Conservation (phyloP, 35 echinoderm and acorn worm species). For the Ptychodera flava region DNA sequence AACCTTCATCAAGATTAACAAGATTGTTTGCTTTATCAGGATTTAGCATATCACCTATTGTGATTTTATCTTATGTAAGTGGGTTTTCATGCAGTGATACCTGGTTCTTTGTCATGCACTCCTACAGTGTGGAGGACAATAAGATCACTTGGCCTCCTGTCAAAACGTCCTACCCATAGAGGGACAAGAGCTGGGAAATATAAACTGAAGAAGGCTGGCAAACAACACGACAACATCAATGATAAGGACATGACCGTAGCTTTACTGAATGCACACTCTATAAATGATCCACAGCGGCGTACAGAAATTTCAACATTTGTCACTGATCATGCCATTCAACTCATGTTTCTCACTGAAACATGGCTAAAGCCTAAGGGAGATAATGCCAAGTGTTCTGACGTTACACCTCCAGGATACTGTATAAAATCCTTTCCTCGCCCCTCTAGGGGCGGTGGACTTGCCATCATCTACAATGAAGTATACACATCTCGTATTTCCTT, state of each 20-base stretch:
- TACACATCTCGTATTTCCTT: not conserved
- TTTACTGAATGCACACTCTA: too few relatives aligned
- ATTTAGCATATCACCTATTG: conserved; percentile 1
- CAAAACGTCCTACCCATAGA: too few relatives aligned
- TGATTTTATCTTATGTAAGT: not conserved
- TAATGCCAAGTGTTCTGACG: not conserved
- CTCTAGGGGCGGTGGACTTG: too few relatives aligned
- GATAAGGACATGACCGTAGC: too few relatives aligned
- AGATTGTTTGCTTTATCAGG: not conserved
- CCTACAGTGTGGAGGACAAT: too few relatives aligned
- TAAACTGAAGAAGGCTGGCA: conserved; percentile 23
- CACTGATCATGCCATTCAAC: not conserved
- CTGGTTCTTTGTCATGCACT: too few relatives aligned
- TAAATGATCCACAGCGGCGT: conserved; percentile 14
- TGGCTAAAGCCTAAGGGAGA: not conserved
- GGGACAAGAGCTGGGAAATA: not conserved
- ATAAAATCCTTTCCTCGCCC: not conserved
- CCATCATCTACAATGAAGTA: conserved; percentile 9
- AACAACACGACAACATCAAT: too few relatives aligned
- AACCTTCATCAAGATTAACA: conserved; percentile 13
- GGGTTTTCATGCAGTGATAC: not conserved
- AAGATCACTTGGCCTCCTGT: too few relatives aligned
- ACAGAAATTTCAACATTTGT: not conserved
- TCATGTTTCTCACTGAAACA: too few relatives aligned
- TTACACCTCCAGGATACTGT: not conserved